phyloP scores from a whole-genome alignment of 2,888 invertebrate species.

The Zelleria hepariella region DNA sequence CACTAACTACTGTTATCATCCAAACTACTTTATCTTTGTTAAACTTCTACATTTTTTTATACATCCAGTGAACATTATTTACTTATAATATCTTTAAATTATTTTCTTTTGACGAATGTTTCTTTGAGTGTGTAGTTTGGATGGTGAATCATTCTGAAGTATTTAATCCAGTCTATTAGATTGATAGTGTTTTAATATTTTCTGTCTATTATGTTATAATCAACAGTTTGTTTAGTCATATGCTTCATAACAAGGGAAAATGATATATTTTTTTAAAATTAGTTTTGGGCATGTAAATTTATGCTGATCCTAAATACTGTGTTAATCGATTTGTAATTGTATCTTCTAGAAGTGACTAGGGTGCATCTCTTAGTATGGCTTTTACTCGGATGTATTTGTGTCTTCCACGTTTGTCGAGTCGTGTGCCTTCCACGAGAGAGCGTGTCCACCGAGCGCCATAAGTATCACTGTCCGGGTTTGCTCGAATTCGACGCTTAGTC shows the following conservation, averaged over 20 bases:
- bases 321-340: slow-evolving; percentile 41
- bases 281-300: slow-evolving; percentile 69
- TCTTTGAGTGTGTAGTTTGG: slow-evolving; percentile 50
- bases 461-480: neutral
- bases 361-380: slow-evolving; percentile 68
- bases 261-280: slow-evolving; percentile 45
- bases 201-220: slow-evolving; percentile 52
- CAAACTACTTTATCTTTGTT: slow-evolving; percentile 40
- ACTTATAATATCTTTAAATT: neutral
- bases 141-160: slow-evolving; percentile 51
- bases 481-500: slow-evolving; percentile 6
- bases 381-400: slow-evolving; percentile 49
- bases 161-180: slow-evolving; percentile 48
- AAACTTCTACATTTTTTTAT: neutral
- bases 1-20: slow-evolving; percentile 56
- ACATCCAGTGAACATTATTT: slow-evolving; percentile 1
- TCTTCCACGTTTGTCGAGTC: slow-evolving; percentile 49
- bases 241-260: slow-evolving; percentile 69
- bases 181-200: slow-evolving; percentile 43
- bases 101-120: slow-evolving; percentile 1
- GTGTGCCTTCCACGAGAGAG: slow-evolving; percentile 24
- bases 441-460: neutral
- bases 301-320: slow-evolving; percentile 55
- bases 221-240: slow-evolving; percentile 51
- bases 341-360: slow-evolving; percentile 56